These are phyloP conservation scores for Opisthocomus hoazin DNA, from an alignment of 2,113 vertebrate species.

Conservation along the genomic window DNA sequence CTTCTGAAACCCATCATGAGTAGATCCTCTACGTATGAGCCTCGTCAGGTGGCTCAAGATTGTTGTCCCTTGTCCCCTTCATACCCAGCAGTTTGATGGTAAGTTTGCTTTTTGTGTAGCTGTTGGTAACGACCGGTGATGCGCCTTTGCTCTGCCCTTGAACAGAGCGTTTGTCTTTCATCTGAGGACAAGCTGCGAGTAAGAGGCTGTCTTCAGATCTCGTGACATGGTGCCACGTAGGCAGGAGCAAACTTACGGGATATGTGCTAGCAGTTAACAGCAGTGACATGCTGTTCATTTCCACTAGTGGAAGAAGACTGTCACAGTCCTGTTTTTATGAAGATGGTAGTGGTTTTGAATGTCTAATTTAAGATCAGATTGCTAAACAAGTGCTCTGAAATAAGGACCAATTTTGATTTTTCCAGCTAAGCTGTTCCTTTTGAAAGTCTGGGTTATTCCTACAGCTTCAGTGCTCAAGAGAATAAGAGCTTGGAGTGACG, in stretches of 20 bases:
- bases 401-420: background rate
- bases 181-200: too few relatives aligned
- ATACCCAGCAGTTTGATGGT: background rate
- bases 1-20: background rate
- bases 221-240: background rate
- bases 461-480: background rate
- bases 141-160: background rate
- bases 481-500: background rate
- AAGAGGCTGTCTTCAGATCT: background rate
- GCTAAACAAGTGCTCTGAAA: too few relatives aligned
- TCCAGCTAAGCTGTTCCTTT: background rate
- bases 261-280: too few relatives aligned
- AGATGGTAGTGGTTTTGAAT: background rate
- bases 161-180: background rate
- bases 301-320: background rate
- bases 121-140: background rate
- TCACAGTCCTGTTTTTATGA: background rate
- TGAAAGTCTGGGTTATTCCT: background rate
- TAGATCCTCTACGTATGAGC: fast-evolving
- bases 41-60: background rate
- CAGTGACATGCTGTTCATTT: background rate
- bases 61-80: background rate
- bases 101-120: background rate
- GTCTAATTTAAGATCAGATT: background rate
- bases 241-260: background rate